These are phyloP conservation scores for Condylura cristata DNA, from an alignment of 2,113 vertebrate genomes.

Conservation along the genomic window DNA sequence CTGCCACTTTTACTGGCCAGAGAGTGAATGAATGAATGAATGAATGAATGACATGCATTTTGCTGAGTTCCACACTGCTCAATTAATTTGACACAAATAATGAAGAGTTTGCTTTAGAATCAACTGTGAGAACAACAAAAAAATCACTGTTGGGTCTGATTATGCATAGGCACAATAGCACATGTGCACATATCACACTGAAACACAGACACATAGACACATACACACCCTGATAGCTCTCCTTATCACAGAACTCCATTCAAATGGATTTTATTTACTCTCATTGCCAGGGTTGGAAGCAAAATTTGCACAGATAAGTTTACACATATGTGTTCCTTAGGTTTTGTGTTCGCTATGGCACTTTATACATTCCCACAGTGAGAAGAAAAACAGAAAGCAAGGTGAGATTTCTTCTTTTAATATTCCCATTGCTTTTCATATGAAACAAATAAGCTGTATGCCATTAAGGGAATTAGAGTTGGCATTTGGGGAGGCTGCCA, in stretches of 20 bases:
- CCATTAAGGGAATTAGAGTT: slow-evolving; percentile 87
- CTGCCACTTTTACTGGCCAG: slow-evolving; percentile 80
- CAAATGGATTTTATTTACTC: slow-evolving; percentile 78
- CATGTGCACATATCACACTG: background rate
- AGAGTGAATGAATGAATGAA: slow-evolving; percentile 84
- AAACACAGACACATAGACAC: background rate
- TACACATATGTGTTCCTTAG: background rate
- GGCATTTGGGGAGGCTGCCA: slow-evolving; percentile 79
- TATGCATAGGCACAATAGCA: background rate
- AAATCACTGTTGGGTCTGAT: background rate
- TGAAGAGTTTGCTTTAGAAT: background rate
- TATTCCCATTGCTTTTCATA: slow-evolving; percentile 84
- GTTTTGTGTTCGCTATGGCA: slow-evolving; percentile 71
- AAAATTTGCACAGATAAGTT: slow-evolving; percentile 80
- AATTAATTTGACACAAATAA: slow-evolving; percentile 21
- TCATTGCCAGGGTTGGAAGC: slow-evolving; percentile 68
- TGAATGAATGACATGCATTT: slow-evolving; percentile 78
- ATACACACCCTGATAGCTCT: slow-evolving; percentile 46
- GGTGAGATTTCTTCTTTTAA: slow-evolving; percentile 81
- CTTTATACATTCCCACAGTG: slow-evolving; percentile 57
- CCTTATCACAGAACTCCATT: slow-evolving; percentile 71
- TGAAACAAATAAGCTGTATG: slow-evolving; percentile 84
- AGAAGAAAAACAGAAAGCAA: slow-evolving; percentile 73
- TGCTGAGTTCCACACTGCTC: slow-evolving; percentile 76
- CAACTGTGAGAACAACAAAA: slow-evolving; percentile 49